Evolutionary conservation across 2,113 vertebrate genomes (phyloP).

Genomic region (Bettongia penicillata): DNA sequence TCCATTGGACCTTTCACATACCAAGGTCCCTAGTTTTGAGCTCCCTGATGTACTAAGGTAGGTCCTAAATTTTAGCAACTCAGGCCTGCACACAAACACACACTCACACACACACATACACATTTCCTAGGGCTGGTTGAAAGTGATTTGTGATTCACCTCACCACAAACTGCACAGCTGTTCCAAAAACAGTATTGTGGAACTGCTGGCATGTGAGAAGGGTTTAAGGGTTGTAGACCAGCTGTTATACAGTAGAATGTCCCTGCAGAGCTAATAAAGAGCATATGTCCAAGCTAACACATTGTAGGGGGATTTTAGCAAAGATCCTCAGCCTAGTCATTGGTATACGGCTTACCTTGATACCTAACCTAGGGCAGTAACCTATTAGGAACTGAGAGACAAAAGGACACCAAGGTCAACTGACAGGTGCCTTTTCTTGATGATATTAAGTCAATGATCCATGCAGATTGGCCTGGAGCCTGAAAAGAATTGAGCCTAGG

Average conservation of each 20-base stretch:
- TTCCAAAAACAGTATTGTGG: fast-evolving
- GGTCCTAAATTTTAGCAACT: not conserved
- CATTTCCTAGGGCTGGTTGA: not conserved
- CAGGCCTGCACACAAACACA: not conserved
- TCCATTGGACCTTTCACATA: fast-evolving
- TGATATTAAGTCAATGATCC: not conserved
- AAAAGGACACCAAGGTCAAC: not conserved
- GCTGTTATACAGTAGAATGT: not conserved
- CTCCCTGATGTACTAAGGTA: not conserved
- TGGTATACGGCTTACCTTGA: not conserved
- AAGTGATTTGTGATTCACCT: not conserved
- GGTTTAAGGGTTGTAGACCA: not conserved
- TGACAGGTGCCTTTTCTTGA: slow-evolving; percentile 13
- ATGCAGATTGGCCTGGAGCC: not conserved
- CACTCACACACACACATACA: not conserved
- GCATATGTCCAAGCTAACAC: not conserved
- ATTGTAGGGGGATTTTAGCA: not conserved
- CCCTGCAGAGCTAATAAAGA: not conserved
- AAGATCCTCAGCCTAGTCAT: no score
- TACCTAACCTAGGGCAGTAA: not conserved
- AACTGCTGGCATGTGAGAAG: not conserved
- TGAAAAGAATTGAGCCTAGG: not conserved
- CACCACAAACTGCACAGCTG: not conserved
- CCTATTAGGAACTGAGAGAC: not conserved
- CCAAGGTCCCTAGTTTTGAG: not conserved